Base-by-base conservation (phyloP, 2,113 vertebrate species). In the Pelusios castaneus region DNA sequence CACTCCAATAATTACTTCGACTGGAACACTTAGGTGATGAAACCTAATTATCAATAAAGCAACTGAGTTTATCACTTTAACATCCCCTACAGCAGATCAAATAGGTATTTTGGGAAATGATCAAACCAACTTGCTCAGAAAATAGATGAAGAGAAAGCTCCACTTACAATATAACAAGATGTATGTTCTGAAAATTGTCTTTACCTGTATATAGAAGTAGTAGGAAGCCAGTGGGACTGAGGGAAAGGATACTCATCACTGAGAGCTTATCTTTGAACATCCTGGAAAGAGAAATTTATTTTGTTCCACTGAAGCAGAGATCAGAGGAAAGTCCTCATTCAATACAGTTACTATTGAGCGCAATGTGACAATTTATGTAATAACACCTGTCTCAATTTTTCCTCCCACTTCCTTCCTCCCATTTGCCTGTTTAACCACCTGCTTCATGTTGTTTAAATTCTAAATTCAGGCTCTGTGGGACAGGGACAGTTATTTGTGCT, bases 401-500 rank as follows among this genome's bases (percentile, higher is more conserved):
- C 94, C 82, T 96, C 84, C 77, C 52, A 83, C 76, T 91, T 95
- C 88, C 82, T 92, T 92, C 88, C 77, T 85, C 47, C 63, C 60
- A 1, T 81, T 92, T 60, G 82, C 25, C 38, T 87, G 10, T 93
- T 95, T 95, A 25, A 70, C 95, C 90, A 95, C 89, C 92, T 95
- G 89, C 95, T 90, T 17, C 94, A 91, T 41, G 12, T 25, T 89
- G 43, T 83, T 2, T 17, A 38, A 51, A 54, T 93, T 58, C 45
- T 11, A 22, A 1, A 75, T 92, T 84, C 41, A 58, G 88, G 3
- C 25, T 52, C 41, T 86, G 31, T 22, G 34, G n/a, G 47, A 75
- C 4, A n/a, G 27, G 21, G 2, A 19, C 8, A 8, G 10, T 41
- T 89, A n/a, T 89, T 92, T 94, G 76, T 63, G 19, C 70, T 63